Conservation (phyloP, 2,888 invertebrate genomes). For the Agrotis clavis region DNA sequence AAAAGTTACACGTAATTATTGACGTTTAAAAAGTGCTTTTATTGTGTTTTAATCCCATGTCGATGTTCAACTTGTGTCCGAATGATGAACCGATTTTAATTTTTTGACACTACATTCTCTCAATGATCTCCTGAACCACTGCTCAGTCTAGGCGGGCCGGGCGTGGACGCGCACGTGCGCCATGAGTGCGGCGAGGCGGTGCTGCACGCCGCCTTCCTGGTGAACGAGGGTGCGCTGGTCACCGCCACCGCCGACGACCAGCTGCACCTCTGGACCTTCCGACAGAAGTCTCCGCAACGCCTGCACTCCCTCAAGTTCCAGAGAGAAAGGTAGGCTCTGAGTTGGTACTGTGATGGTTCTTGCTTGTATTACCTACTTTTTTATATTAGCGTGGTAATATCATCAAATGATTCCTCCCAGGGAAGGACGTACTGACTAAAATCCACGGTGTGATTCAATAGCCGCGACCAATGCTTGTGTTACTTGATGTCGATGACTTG, state of each 20-base stretch:
- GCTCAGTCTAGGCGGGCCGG: slow-evolving; percentile 97
- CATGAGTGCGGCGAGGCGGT: slow-evolving; percentile 96
- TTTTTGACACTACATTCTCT: background rate
- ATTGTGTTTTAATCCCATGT: background rate
- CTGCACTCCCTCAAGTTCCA: slow-evolving; percentile 99
- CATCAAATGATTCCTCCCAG: no score
- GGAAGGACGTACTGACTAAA: no score
- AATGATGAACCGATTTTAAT: background rate
- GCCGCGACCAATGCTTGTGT: slow-evolving; percentile 4
- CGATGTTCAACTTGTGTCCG: background rate
- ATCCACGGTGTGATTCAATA: no score
- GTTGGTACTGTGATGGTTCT: background rate
- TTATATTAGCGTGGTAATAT: no score
- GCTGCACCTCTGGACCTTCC: slow-evolving; percentile 99
- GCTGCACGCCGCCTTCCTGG: slow-evolving; percentile 97
- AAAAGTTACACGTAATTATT: no score
- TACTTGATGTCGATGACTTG: slow-evolving; percentile 14
- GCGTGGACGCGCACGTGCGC: slow-evolving; percentile 98
- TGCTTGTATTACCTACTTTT: background rate
- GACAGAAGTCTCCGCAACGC: slow-evolving; percentile 98
- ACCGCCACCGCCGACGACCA: slow-evolving; percentile 99
- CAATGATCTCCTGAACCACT: slow-evolving; percentile 74
- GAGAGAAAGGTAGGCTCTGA: slow-evolving; percentile 94
- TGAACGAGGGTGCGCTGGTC: slow-evolving; percentile 99
- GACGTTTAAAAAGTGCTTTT: background rate